These are phyloP conservation scores for Leptopilina drosophilae DNA, from an alignment of 2,888 invertebrate genomes.

Conservation along the genomic window DNA sequence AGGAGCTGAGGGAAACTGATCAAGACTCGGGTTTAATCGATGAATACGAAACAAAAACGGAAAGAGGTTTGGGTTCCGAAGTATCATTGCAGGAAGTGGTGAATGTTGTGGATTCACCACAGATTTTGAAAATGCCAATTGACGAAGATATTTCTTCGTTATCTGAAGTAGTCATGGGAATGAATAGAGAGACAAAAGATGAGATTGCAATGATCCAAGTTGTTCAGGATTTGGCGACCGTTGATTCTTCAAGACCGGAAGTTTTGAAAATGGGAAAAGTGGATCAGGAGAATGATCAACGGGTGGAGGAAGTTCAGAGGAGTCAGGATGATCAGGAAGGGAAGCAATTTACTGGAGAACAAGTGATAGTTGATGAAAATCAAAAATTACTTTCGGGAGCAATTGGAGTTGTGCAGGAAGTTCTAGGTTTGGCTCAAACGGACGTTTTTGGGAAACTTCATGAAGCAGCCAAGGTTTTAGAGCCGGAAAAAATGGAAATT, in stretches of 20 bases:
- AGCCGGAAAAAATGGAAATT: neutral
- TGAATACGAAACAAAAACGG: neutral
- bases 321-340: neutral
- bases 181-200: neutral
- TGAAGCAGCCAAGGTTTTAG: neutral
- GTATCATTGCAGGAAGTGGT: neutral
- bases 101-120: neutral
- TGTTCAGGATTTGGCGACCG: neutral
- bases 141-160: constrained; percentile 5
- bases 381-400: neutral
- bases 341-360: neutral
- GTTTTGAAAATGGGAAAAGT: neutral
- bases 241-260: constrained; percentile 6
- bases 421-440: neutral
- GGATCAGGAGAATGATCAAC: too few species aligned
- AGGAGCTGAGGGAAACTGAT: neutral
- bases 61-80: neutral
- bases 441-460: constrained; percentile 6
- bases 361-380: neutral
- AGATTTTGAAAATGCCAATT: neutral
- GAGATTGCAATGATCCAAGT: constrained; percentile 1
- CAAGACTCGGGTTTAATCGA: neutral
- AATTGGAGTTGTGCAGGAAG: neutral
- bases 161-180: neutral
- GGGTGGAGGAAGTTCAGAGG: neutral